These are phyloP conservation scores for Anguilla anguilla DNA, from an alignment of 2,797 vertebrate genomes.

Conservation along the genomic window DNA sequence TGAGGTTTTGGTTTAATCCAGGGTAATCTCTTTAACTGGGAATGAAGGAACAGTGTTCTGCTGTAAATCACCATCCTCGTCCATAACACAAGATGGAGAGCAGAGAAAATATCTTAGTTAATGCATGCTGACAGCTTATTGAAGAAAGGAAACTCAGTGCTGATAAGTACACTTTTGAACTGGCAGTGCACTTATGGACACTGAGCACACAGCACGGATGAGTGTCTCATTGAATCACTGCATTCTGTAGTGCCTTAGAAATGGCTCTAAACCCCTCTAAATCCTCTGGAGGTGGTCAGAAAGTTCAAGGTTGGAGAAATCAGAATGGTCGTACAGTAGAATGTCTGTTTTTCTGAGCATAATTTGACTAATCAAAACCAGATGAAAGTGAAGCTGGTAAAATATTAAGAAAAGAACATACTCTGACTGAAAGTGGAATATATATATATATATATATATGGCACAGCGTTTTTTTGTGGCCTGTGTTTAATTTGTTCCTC, in stretches of 20 bases:
- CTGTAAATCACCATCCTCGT: not conserved
- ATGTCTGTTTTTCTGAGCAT: not conserved
- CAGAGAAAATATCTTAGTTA: not conserved
- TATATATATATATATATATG: not conserved
- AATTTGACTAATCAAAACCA: not conserved
- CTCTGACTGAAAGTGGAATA: not conserved
- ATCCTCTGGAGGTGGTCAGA: not conserved
- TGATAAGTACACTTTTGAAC: not conserved
- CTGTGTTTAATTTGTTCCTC: not conserved
- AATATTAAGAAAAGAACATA: not conserved
- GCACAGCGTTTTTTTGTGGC: not conserved
- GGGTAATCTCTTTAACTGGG: not conserved
- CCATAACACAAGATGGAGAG: not conserved
- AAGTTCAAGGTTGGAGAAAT: not conserved
- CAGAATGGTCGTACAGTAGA: not conserved
- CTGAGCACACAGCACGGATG: not conserved
- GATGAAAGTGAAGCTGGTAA: not conserved
- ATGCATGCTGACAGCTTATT: not conserved
- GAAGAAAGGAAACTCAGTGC: not conserved
- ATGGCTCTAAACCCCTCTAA: not conserved
- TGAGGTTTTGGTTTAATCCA: not conserved
- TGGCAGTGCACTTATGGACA: not conserved
- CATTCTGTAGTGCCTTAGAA: not conserved
- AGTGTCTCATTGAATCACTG: not conserved
- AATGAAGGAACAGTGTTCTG: not conserved